These are phyloP conservation scores for Aptenodytes patagonicus DNA, from an alignment of 2,113 vertebrate genomes.

Conservation along the genomic window DNA sequence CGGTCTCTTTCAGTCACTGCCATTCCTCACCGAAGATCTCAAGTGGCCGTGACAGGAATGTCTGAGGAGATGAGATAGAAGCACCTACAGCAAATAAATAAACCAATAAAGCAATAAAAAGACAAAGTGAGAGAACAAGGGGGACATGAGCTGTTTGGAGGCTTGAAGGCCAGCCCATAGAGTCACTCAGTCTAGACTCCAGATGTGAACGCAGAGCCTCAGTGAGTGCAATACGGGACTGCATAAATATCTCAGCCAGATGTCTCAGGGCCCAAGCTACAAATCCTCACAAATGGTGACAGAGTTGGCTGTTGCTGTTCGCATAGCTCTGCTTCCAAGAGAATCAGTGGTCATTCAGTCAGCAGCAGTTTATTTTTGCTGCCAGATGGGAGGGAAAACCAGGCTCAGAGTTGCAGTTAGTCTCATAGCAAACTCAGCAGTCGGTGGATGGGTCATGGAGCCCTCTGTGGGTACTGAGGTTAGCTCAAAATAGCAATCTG, in stretches of 20 bases:
- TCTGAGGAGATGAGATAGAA: conserved; percentile 32
- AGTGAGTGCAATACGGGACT: conserved; percentile 57
- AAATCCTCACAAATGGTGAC: conserved; percentile 71
- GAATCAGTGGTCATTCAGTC: conserved; percentile 61
- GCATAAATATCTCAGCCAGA: conserved; percentile 78
- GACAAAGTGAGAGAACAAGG: conserved; percentile 12
- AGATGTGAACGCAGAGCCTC: conserved; percentile 77
- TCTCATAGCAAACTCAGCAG: conserved; percentile 41
- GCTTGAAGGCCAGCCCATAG: conserved; percentile 63
- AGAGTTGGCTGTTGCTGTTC: conserved; percentile 74
- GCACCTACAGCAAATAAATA: conserved; percentile 46
- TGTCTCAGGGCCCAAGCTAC: conserved; percentile 78
- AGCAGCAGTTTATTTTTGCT: conserved; percentile 31
- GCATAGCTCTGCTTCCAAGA: conserved; percentile 40
- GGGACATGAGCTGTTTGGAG: conserved; percentile 44
- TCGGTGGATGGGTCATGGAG: not conserved
- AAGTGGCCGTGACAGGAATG: not conserved
- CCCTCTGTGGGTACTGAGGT: not conserved
- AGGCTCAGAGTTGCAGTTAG: conserved; percentile 26
- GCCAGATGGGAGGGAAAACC: conserved; percentile 41
- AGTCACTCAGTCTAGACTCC: conserved; percentile 86
- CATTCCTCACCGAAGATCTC: not conserved
- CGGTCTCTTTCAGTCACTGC: not conserved
- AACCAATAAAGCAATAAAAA: conserved; percentile 37
- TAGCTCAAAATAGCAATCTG: not conserved